Evolutionary conservation across 2,113 vertebrate genomes (phyloP).

Genomic region (Rhegmatorhina hoffmannsi): DNA sequence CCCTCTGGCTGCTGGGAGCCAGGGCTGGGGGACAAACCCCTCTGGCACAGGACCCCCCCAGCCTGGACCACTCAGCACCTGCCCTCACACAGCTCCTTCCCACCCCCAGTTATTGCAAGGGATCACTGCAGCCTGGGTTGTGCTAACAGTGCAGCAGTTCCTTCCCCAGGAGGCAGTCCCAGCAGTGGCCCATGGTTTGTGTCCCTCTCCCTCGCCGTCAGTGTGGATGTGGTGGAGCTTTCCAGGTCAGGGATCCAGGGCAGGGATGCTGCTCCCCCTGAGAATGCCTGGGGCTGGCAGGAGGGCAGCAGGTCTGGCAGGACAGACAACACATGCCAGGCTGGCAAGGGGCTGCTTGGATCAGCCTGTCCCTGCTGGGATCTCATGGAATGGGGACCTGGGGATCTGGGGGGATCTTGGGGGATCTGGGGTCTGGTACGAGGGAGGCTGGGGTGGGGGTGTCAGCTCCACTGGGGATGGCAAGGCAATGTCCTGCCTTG

Average conservation of each 20-base stretch:
- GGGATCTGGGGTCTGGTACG: background rate
- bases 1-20: background rate
- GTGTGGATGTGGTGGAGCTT: background rate
- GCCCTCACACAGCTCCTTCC: background rate
- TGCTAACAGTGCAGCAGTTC: background rate
- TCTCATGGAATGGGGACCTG: background rate
- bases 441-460: accelerated
- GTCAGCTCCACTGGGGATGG: background rate
- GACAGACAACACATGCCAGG: background rate
- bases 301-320: background rate
- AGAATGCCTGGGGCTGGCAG: background rate
- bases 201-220: accelerated
- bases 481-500: background rate
- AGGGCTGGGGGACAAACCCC: background rate
- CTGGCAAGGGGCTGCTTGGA: background rate
- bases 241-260: background rate
- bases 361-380: background rate
- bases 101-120: background rate
- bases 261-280: background rate
- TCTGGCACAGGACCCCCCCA: background rate
- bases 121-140: background rate
- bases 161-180: background rate
- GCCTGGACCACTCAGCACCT: background rate
- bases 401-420: background rate
- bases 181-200: background rate